Percentiles rank a stretch among this genome's conserved stretches.
phyloP scores from a whole-genome alignment of 2,113 vertebrate genomes.

The Gnathonemus longibarbis region DNA sequence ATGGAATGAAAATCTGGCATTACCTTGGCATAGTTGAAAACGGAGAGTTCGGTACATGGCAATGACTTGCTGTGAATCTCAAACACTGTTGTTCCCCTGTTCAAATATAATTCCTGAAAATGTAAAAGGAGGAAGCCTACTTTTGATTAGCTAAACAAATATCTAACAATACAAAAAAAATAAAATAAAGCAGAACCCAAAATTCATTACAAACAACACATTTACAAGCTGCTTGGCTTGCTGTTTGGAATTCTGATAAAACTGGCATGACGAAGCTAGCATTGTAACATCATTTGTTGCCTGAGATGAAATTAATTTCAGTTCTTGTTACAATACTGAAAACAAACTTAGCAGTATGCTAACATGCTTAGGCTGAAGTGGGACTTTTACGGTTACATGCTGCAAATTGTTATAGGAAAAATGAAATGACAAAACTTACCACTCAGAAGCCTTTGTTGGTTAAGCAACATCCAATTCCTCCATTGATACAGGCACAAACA shows the following conservation, averaged over 20 bases:
- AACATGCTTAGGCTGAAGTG: not conserved
- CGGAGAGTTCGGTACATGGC: no score
- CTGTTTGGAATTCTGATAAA: not conserved
- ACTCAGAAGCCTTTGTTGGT: not conserved
- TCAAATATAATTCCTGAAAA: no score
- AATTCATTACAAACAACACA: not conserved
- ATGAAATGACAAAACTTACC: not conserved
- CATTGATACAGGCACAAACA: not conserved
- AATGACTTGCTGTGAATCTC: no score
- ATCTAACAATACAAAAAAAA: not conserved
- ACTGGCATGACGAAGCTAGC: not conserved
- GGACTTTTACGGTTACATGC: not conserved
- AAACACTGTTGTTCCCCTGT: no score
- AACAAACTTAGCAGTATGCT: not conserved
- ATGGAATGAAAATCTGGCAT: not conserved
- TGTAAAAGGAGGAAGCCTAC: not conserved
- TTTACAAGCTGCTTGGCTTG: not conserved
- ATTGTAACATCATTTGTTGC: not conserved
- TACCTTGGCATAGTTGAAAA: no score
- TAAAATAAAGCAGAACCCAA: not conserved
- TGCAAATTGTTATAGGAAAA: not conserved
- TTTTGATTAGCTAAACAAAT: not conserved
- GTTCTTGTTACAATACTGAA: not conserved
- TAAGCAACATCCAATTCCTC: not conserved
- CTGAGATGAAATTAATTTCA: not conserved